A percentile compares a stretch with the other conserved stretches of the same genome.
Conservation (phyloP, 2,113 vertebrate genomes). For the Mastomys natalensis region DNA sequence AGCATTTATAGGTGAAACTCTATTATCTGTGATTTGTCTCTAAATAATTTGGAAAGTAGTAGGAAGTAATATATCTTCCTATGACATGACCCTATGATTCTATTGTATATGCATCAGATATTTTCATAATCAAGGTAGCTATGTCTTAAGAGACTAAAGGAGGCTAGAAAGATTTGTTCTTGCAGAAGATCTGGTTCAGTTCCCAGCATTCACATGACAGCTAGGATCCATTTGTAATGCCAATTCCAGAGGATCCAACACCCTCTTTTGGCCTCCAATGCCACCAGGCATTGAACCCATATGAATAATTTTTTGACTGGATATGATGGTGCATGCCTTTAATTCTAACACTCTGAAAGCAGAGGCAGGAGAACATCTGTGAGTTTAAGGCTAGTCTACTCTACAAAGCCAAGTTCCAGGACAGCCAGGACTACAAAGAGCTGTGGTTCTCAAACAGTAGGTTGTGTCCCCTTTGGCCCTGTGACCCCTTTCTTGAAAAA, state of each 20-base stretch:
- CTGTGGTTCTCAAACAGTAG: not conserved
- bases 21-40: not conserved
- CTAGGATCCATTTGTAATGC: not conserved
- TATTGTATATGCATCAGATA: not conserved
- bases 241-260: not conserved
- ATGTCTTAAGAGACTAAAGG: conserved; percentile 33
- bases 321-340: not conserved
- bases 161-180: not conserved
- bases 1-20: not conserved
- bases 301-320: not conserved
- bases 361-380: not conserved
- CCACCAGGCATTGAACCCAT: not conserved
- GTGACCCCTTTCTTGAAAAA: not conserved
- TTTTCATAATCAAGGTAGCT: conserved; percentile 6
- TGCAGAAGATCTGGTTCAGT: not conserved
- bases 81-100: not conserved
- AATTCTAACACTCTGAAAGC: not conserved
- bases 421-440: not conserved
- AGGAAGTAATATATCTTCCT: not conserved
- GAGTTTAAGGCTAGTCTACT: not conserved
- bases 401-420: not conserved
- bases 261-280: not conserved
- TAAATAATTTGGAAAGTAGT: conserved; percentile 30
- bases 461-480: not conserved
- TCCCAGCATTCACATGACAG: not conserved